Evolutionary conservation across 2,113 vertebrate genomes (phyloP).

Genomic region (Planiliza haematocheilus): DNA sequence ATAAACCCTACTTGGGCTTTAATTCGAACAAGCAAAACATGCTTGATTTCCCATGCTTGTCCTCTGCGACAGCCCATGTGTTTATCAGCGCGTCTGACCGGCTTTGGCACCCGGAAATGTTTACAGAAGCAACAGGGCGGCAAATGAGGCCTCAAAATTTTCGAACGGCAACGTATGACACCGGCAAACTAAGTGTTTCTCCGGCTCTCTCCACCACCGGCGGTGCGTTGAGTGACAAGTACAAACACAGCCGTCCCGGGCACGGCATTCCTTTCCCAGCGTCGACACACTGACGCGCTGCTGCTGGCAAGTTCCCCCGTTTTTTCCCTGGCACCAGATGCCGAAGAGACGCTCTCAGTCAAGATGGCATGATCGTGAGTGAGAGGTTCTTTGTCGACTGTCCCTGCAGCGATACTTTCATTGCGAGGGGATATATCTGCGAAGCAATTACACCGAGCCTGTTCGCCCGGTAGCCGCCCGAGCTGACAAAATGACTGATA

Average conservation of each 20-base stretch:
- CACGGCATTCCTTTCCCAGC: conserved; percentile 68
- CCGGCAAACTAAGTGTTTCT: conserved; percentile 67
- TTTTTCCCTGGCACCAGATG: conserved; percentile 43
- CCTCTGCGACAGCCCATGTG: conserved; percentile 45
- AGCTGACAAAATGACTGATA: conserved; percentile 50
- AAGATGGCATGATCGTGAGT: conserved; percentile 34
- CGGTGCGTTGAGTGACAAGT: conserved; percentile 80
- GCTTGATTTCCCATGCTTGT: background rate
- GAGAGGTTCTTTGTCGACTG: conserved; percentile 40
- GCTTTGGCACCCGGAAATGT: conserved; percentile 73
- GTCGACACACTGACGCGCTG: conserved; percentile 33
- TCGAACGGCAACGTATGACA: conserved; percentile 78
- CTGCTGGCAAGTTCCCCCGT: conserved; percentile 57
- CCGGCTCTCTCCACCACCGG: conserved; percentile 73
- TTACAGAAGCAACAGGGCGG: conserved; percentile 79
- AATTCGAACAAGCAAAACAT: too few species aligned
- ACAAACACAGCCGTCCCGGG: conserved; percentile 74
- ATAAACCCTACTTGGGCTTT: too few species aligned
- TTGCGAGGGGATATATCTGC: conserved; percentile 33
- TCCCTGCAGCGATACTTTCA: conserved; percentile 34
- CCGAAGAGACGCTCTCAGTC: conserved; percentile 45
- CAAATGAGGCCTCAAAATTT: conserved; percentile 78
- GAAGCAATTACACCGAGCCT: conserved; percentile 41
- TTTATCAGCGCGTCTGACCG: conserved; percentile 69
- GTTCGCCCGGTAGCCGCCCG: conserved; percentile 19